Base-by-base conservation (phyloP, 1,140 invertebrate species). In the Physella acuta region DNA sequence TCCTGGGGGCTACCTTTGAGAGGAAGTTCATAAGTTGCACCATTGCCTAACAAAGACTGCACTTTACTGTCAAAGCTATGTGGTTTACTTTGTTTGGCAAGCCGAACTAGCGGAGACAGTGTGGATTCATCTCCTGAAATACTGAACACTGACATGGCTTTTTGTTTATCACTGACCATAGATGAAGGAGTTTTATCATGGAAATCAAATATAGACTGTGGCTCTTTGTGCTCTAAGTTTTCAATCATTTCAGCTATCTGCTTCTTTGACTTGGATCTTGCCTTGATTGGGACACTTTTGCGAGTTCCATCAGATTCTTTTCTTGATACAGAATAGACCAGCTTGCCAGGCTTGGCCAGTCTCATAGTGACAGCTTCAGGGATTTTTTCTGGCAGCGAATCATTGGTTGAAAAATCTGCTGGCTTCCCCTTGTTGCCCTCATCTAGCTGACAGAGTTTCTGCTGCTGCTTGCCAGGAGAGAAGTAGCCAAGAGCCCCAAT, bases 191-290 rank as follows among this genome's bases (percentile, higher is more conserved):
- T 79, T 69, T 59, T 74, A 44, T 79, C 77, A 66, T 77, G 75
- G 33, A 77, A 79, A 62, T 79, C 77, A 76, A 79, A 79, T 36
- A 79, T 72, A 17, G 71, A 71, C 30, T 73, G 69, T 4, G 72
- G 66, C 44, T 74, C 65, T 14, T 52, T 52, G 0, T 70, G 36
- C 20, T 72, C 59, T 20, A 71, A 66, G 26, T 62, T 61, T 34
- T 71, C 67, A 34, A 65, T 62, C 55, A 70, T 62, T 17, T 71
- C 55, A 56, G 63, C 71, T 36, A 77, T 53, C 59, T 72, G 63
- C 52, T 75, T 72, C 69, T 74, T 78, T 20, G 71, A 72, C 53
- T 77, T 79, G 14, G 73, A 73, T n/a, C 73, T 66, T 14, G 73
- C 61, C 53, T 68, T 77, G 16, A 64, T 51, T 20, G 77, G 77